These are phyloP conservation scores for Ciona savignyi DNA, from an alignment of 23 tunicate genomes.

Conservation along the genomic window DNA sequence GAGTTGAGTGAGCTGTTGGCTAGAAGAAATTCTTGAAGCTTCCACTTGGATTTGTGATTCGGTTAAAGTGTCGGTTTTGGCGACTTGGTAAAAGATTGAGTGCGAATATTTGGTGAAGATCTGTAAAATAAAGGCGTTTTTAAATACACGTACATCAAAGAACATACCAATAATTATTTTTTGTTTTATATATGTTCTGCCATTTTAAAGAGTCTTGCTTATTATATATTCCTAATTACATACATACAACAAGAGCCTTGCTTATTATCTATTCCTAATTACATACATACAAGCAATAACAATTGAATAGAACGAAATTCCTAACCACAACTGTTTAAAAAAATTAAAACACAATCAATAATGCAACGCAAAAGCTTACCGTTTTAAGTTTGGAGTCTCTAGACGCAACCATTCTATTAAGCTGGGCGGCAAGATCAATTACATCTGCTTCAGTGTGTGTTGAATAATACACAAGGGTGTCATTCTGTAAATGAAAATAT, in stretches of 20 bases:
- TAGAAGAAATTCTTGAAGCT: not conserved
- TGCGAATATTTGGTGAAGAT: conserved; percentile 33
- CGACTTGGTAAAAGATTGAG: conserved; percentile 30
- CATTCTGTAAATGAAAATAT: conserved; percentile 30
- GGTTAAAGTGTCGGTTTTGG: conserved; percentile 16
- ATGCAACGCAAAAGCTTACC: conserved; percentile 19
- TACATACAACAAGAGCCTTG: not conserved
- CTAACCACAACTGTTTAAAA: not conserved
- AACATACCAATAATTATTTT: not conserved
- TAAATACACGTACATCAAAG: not conserved
- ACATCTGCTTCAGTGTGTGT: conserved; percentile 57
- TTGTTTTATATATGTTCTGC: not conserved
- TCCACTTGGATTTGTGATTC: not conserved
- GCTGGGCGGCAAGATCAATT: conserved; percentile 44
- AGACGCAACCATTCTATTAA: conserved; percentile 50
- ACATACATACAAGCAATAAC: no score
- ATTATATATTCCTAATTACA: no score
- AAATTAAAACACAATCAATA: not conserved
- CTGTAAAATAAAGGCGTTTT: conserved; percentile 3
- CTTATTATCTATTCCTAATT: no score
- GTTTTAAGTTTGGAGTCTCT: conserved; percentile 59
- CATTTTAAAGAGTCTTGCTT: not conserved
- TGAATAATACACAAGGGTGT: conserved; percentile 60
- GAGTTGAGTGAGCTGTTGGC: not conserved
- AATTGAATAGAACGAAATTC: no score